Base-by-base conservation (phyloP, 2,797 vertebrate species). In the Myotis vivesi region DNA sequence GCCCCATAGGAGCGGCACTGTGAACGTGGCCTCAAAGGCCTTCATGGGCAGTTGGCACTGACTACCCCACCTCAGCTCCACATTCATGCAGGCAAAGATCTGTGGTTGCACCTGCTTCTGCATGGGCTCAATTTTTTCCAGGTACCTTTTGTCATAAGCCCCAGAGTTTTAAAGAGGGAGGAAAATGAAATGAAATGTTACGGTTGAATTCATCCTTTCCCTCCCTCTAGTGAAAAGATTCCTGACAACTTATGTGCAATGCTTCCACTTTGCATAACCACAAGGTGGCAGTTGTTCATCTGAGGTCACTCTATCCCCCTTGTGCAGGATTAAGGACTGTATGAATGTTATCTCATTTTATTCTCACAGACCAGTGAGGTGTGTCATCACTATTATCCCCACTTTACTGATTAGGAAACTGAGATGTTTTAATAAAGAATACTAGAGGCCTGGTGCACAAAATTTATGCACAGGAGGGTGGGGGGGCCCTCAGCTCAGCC, bases 191-290 rank as follows among this genome's bases (percentile, higher is more conserved):
- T 11, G 30, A 33, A 25, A n/a, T 59, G 51, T 86, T 38, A 53
- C 19, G 64, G 38, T 33, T 30, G 36, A 87, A 33, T 36, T 62
- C 51, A 28, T 79, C 68, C 64, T 83, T 91, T 49, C 83, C 57
- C 49, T 95, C 53, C 25, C 46, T 75, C 82, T 81, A 68, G 36
- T 86, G n/a, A 87, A 88, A 85, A 91, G 71, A 59, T 80, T 66
- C 55, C 81, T 84, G 8, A 76, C 16, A 73, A 71, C 4, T 33
- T 80, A n/a, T 9, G 8, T 73, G 30, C 16, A 8, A 16, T 64
- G 28, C 16, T 95, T 86, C 59, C 51, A n/a, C 91, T 94, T 86
- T 92, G 49, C 75, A 91, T 73, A 88, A 77, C 75, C 80, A 84
- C 69, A 44, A 87, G 83, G 73, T 38, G 72, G 76, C 89, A 76